Evolutionary conservation across 2,113 vertebrate species (phyloP), one percentile per base, ranked within the genome.

Genomic region (Litocranius walleri): DNA sequence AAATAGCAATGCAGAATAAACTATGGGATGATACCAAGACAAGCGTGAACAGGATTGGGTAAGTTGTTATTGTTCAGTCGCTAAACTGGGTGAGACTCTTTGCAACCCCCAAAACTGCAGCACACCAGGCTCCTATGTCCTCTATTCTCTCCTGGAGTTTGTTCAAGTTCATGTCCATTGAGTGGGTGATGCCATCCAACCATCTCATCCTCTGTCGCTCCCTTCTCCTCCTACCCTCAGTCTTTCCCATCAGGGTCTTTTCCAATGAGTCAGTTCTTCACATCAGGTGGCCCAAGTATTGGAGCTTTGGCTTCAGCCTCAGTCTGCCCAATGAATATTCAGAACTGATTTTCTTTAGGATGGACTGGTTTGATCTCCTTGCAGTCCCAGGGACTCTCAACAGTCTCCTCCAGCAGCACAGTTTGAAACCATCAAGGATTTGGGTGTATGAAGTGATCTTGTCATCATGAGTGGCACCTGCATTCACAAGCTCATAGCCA

Each of bases 11-110:
- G 3, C 52, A 56, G 33, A 71, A 23, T 19, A 80, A 92, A 48
- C 67, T 23, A 7, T 0, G 2, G 50, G 19, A 16, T 7, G 3
- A n/a, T 17, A 29, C 29, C 17, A 14, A 23, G 15, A 30, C 2
- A 17, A n/a, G 33, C 1, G 0, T 33, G 27, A 30, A 7, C 86
- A 62, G 61, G 19, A 30, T 1, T 1, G 15, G 56, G 45, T 64
- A 10, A 23, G n/a, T 36, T 67, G n/a, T 21, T 23, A 12, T 12
- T 40, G 19, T 23, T 71, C n/a, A 71, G 19, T 36, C 17, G 23
- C 67, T 40, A 36, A 23, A n/a, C 23, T 71, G n/a, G 19, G 5
- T 36, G n/a, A 71, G 67, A 71, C 67, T 71, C n/a, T 71, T 36
- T 71, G 67, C 64, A 12, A 36, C 19, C n/a, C 67, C 19, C 23